Evolutionary conservation across 2,888 invertebrate species (phyloP).

Genomic region (Harpalus rufipes): DNA sequence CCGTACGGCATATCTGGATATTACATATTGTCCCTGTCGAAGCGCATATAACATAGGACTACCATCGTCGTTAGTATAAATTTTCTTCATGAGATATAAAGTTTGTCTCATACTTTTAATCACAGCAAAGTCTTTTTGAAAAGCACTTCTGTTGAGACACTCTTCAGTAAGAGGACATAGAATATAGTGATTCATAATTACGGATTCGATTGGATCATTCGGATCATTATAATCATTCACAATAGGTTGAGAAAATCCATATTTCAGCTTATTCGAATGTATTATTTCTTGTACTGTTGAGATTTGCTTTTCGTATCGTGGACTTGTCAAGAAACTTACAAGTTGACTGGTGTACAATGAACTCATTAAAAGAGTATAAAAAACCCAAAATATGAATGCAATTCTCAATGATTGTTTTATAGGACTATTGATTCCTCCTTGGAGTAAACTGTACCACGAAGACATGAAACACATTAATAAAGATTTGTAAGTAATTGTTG

Average conservation of each 20-base stretch:
- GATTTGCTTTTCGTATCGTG: conserved; percentile 56
- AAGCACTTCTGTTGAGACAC: conserved; percentile 40
- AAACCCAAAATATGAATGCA: conserved; percentile 44
- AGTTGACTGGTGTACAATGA: conserved; percentile 47
- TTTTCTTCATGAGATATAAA: conserved; percentile 52
- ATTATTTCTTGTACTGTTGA: conserved; percentile 48
- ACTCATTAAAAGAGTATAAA: conserved; percentile 25
- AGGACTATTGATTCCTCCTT: background rate
- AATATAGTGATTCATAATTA: conserved; percentile 31
- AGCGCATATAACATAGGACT: conserved; percentile 5
- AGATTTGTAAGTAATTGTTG: background rate
- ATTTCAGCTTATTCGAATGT: conserved; percentile 17
- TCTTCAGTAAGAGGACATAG: background rate
- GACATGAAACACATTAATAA: background rate
- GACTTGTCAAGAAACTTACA: conserved; percentile 49
- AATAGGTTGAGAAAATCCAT: background rate
- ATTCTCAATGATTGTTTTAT: background rate
- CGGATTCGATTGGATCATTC: conserved; percentile 13
- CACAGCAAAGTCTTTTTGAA: conserved; percentile 33
- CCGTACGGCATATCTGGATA: conserved; percentile 6
- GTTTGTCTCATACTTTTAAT: conserved; percentile 11
- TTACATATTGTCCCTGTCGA: too few relatives aligned
- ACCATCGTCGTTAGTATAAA: conserved; percentile 64
- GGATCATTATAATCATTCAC: background rate
- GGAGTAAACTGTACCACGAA: background rate